Conservation (phyloP, 2,113 vertebrate species). For the Oryzias celebensis region DNA sequence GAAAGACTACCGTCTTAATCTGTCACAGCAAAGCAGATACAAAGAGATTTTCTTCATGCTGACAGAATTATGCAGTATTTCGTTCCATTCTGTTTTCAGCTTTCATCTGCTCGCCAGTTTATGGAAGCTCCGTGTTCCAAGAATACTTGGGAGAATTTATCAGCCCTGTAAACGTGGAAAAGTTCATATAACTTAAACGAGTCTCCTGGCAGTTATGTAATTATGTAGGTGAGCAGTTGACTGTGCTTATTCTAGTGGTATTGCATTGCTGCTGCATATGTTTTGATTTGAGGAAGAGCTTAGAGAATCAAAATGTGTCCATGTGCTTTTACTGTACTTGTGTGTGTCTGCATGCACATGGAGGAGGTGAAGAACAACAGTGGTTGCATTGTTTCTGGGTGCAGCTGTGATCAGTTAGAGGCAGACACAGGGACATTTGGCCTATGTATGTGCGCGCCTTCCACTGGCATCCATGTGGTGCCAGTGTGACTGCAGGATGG, state of each 20-base stretch:
- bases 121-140: not conserved
- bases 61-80: slow-evolving; percentile 3
- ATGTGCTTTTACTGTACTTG: not conserved
- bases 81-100: not conserved
- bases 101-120: not conserved
- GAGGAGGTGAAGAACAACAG: slow-evolving; percentile 45
- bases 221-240: slow-evolving; percentile 4
- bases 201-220: slow-evolving; percentile 1
- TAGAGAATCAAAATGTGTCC: slow-evolving; percentile 7
- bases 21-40: slow-evolving; percentile 7
- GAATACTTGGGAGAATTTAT: not conserved
- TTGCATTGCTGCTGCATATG: slow-evolving; percentile 6
- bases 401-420: slow-evolving; percentile 63
- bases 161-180: not conserved
- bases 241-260: not conserved
- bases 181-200: not conserved
- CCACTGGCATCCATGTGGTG: slow-evolving; percentile 54
- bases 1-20: slow-evolving; percentile 20
- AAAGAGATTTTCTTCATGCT: slow-evolving; percentile 1
- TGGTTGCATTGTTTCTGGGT: slow-evolving; percentile 53
- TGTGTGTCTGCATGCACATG: slow-evolving; percentile 1
- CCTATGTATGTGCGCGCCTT: slow-evolving; percentile 25
- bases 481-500: slow-evolving; percentile 66
- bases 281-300: not conserved
- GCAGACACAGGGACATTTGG: slow-evolving; percentile 24